phyloP scores from a whole-genome alignment of 2,797 vertebrate species.

The Tauraco hartlaubi region DNA sequence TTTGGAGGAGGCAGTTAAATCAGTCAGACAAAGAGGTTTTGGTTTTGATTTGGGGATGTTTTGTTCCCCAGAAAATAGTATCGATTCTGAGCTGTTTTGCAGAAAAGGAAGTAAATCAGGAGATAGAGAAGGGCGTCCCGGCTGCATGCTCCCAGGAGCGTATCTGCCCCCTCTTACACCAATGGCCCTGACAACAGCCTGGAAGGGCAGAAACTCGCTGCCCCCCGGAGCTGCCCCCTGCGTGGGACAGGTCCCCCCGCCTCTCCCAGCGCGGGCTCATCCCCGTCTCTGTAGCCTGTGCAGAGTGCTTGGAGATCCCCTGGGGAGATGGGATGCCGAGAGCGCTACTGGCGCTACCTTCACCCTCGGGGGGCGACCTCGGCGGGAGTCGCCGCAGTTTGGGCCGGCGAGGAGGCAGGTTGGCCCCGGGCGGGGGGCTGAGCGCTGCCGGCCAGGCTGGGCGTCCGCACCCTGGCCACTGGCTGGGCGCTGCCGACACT shows the following conservation, averaged over 20 bases:
- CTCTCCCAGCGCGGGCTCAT: background rate
- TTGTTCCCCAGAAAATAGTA: background rate
- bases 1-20: background rate
- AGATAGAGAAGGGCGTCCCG: background rate
- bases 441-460: background rate
- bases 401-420: accelerated
- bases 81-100: background rate
- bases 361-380: background rate
- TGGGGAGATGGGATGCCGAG: accelerated
- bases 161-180: background rate
- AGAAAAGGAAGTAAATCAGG: background rate
- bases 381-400: accelerated
- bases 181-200: background rate
- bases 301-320: background rate
- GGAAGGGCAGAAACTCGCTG: background rate
- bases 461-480: accelerated
- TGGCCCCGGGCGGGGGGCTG: accelerated
- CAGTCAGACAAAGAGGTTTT: background rate
- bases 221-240: background rate
- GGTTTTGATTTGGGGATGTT: background rate
- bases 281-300: background rate
- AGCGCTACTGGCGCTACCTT: accelerated
- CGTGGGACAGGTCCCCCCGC: background rate
- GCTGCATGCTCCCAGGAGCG: accelerated
- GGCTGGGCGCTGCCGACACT: background rate